Evolutionary conservation across 2,888 invertebrate species (phyloP).

Genomic region (Melikaiella ostensackeni): DNA sequence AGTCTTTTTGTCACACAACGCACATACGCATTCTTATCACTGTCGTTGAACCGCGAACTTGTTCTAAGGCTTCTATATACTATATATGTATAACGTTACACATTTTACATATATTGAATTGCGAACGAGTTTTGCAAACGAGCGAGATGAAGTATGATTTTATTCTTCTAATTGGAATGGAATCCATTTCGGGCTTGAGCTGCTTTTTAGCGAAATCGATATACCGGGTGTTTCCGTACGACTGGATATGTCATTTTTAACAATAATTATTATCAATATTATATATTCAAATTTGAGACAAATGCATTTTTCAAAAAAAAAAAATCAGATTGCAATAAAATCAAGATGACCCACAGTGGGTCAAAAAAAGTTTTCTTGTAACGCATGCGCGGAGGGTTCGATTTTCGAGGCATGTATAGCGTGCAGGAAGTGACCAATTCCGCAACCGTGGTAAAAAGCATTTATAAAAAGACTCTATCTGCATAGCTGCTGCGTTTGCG

Average conservation of each 20-base stretch:
- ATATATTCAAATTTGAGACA: too few species aligned
- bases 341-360: too few species aligned
- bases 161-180: slow-evolving; percentile 35
- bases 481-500: too few species aligned
- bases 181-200: neutral
- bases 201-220: neutral
- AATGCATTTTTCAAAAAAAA: too few species aligned
- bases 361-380: too few species aligned
- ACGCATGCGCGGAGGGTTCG: too few species aligned
- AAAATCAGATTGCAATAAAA: too few species aligned
- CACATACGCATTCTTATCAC: slow-evolving; percentile 29
- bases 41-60: slow-evolving; percentile 36
- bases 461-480: too few species aligned
- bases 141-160: slow-evolving; percentile 25
- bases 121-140: slow-evolving; percentile 33
- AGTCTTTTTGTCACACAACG: slow-evolving; percentile 11
- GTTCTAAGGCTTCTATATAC: slow-evolving; percentile 12
- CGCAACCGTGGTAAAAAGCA: too few species aligned
- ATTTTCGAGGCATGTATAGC: too few species aligned
- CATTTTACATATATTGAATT: slow-evolving; percentile 9
- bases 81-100: neutral
- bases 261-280: too few species aligned
- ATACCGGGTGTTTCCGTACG: slow-evolving; percentile 1
- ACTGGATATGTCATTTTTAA: neutral
- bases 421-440: too few species aligned